Evolutionary conservation across 2,797 vertebrate species (phyloP).

Genomic region (Spatula versicolor): DNA sequence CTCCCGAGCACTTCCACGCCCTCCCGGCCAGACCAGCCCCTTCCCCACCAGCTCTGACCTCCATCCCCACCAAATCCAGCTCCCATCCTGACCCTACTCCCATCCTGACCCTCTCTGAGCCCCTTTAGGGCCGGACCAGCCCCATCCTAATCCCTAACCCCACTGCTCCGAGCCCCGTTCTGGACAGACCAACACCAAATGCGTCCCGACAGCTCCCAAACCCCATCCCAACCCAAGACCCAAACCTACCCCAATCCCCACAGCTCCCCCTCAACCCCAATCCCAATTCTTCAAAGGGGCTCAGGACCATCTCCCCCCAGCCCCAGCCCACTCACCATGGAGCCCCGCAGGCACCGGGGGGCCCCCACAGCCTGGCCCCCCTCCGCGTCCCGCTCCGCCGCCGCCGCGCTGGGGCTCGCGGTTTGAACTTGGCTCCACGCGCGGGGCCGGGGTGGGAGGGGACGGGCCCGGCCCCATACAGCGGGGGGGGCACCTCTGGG

Average conservation of each 20-base stretch:
- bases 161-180: neutral
- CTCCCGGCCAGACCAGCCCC: neutral
- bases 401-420: neutral
- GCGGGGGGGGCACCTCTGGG: neutral
- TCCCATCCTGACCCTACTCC: neutral
- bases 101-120: neutral
- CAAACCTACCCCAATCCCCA: neutral
- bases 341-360: neutral
- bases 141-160: neutral
- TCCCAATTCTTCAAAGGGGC: neutral
- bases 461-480: neutral
- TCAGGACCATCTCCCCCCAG: neutral
- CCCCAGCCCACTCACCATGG: constrained; percentile 53
- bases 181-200: neutral
- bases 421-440: constrained; percentile 65
- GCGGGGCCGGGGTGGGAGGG: constrained; percentile 36
- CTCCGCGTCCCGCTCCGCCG: constrained; percentile 25
- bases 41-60: neutral
- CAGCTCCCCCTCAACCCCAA: neutral
- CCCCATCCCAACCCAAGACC: neutral
- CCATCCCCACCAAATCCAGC: neutral
- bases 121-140: neutral
- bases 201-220: neutral
- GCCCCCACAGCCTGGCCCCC: neutral
- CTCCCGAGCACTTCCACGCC: neutral